These are phyloP conservation scores for Atherinomorus stipes DNA, from an alignment of 2,113 vertebrate genomes.

Conservation along the genomic window DNA sequence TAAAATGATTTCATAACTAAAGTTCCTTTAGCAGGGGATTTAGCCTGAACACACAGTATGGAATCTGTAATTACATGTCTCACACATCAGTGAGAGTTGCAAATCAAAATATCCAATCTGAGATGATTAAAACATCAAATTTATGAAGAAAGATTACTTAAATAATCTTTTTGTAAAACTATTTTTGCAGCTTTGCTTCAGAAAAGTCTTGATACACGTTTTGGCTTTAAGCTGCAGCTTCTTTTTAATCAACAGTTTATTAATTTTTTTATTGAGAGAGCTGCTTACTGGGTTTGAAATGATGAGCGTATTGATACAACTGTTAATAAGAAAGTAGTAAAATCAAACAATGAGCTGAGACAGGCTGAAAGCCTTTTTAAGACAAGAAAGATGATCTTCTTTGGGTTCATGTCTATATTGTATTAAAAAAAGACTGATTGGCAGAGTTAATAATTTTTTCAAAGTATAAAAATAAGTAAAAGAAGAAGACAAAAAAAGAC, in stretches of 20 bases:
- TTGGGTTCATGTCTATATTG: neutral
- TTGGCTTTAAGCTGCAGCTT: neutral
- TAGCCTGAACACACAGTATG: no score
- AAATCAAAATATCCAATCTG: no score
- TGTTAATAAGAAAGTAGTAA: constrained; percentile 8
- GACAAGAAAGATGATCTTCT: constrained; percentile 1
- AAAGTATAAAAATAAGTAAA: neutral
- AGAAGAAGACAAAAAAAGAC: neutral
- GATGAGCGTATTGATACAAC: constrained; percentile 1
- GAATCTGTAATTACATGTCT: no score
- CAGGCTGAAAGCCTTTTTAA: constrained; percentile 3
- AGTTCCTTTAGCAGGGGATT: no score
- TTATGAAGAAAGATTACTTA: no score
- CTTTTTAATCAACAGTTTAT: neutral
- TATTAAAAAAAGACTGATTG: neutral
- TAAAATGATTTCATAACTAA: no score
- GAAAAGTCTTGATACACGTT: no score
- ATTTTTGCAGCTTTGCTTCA: no score
- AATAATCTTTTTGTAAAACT: no score
- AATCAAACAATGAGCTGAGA: constrained; percentile 1
- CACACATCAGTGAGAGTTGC: no score
- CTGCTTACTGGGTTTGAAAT: constrained; percentile 7
- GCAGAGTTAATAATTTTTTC: neutral
- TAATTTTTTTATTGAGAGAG: neutral
- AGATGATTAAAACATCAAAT: no score